Evolutionary conservation across 2,888 invertebrate genomes (phyloP).

Genomic region (Thysanoteuthis rhombus): DNA sequence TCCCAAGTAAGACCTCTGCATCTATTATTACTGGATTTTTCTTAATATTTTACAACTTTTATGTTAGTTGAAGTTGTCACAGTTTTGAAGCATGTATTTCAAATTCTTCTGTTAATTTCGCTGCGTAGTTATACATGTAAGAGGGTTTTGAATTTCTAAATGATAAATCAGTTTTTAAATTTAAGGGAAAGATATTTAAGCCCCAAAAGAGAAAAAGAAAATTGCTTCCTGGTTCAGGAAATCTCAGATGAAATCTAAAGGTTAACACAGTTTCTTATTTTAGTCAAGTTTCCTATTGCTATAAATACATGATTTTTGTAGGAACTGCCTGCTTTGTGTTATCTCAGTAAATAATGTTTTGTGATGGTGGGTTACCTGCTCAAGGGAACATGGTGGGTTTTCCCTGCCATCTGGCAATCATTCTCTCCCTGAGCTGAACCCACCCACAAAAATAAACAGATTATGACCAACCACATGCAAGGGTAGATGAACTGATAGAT

Average conservation of each 20-base stretch:
- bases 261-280: background rate
- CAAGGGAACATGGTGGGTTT: background rate
- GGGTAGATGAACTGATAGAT: background rate
- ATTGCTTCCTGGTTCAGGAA: background rate
- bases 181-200: background rate
- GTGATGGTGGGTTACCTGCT: background rate
- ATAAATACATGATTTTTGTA: background rate
- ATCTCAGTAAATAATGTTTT: constrained; percentile 12
- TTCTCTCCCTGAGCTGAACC: background rate
- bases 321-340: background rate
- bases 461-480: background rate
- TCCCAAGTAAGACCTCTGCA: background rate
- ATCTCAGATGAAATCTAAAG: background rate
- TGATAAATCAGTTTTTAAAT: too few relatives aligned
- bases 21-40: background rate
- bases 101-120: background rate
- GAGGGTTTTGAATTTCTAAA: too few relatives aligned
- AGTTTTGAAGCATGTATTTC: background rate
- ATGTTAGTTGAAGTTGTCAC: background rate
- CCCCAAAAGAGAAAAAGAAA: background rate
- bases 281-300: background rate
- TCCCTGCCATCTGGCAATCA: background rate
- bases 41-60: too few relatives aligned
- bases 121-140: too few relatives aligned
- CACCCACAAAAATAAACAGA: background rate